phyloP scores from a whole-genome alignment of 2,797 vertebrate genomes.

The Percopsis omiscomaycus region DNA sequence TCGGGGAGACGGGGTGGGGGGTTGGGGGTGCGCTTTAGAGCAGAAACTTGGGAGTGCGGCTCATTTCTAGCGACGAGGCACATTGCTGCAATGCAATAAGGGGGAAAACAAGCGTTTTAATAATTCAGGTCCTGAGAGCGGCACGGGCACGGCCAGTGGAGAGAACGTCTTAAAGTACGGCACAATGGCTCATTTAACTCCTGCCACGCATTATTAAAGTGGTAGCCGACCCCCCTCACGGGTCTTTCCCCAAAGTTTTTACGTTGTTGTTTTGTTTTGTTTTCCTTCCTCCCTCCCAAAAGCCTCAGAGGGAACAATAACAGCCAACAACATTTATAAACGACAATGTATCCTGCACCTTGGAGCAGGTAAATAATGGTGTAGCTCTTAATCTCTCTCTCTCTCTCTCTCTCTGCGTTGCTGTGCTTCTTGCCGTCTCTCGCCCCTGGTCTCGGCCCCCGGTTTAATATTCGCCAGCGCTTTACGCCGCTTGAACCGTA shows the following conservation, averaged over 20 bases:
- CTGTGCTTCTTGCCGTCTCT: neutral
- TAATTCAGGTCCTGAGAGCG: constrained; percentile 74
- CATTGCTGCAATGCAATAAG: constrained; percentile 78
- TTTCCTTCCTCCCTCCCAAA: constrained; percentile 53
- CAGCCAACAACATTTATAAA: constrained; percentile 73
- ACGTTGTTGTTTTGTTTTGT: constrained; percentile 7
- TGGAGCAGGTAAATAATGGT: constrained; percentile 70
- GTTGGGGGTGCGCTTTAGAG: too few relatives aligned
- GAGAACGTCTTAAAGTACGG: constrained; percentile 67
- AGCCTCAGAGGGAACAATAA: constrained; percentile 73
- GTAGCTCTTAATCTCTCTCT: constrained; percentile 71
- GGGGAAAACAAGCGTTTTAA: constrained; percentile 81
- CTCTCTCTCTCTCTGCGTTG: constrained; percentile 20
- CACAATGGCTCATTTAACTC: constrained; percentile 79
- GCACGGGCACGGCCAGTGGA: constrained; percentile 29
- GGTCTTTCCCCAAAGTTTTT: constrained; percentile 65
- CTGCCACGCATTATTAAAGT: constrained; percentile 79
- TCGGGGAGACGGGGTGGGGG: neutral
- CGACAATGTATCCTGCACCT: constrained; percentile 68
- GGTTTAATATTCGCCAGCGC: constrained; percentile 57
- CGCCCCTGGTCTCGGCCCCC: constrained; percentile 37
- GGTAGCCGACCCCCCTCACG: constrained; percentile 68
- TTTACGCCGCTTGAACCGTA: constrained; percentile 61
- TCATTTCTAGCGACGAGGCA: constrained; percentile 31
- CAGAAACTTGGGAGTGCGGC: too few relatives aligned